Evolutionary conservation across 2,888 invertebrate genomes (phyloP).

Genomic region (Cybosia mesomella): DNA sequence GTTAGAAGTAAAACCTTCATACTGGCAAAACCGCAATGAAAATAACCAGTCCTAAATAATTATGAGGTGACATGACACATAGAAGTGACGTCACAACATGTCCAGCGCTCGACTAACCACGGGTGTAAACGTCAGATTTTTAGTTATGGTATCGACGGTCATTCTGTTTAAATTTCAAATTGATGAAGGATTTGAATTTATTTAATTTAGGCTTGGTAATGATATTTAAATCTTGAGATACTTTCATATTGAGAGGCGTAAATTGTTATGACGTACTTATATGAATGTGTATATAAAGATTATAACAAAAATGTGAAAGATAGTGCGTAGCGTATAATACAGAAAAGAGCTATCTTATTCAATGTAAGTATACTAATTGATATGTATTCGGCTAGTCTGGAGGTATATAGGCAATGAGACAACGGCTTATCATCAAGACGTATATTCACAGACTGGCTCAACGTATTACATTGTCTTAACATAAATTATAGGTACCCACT

Average conservation of each 20-base stretch:
- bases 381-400: too few species aligned
- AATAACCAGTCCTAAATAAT: neutral
- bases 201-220: neutral
- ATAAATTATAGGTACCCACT: too few species aligned
- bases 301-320: too few species aligned
- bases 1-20: neutral
- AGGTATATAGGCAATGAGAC: too few species aligned
- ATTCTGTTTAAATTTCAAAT: conserved; percentile 22
- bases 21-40: neutral
- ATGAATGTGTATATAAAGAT: too few species aligned
- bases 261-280: neutral
- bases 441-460: too few species aligned
- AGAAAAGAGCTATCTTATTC: too few species aligned
- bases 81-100: conserved; percentile 40
- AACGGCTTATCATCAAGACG: too few species aligned
- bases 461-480: too few species aligned
- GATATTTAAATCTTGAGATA: too few species aligned
- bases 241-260: neutral
- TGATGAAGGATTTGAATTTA: neutral
- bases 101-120: conserved; percentile 34
- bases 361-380: too few species aligned
- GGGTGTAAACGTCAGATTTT: conserved; percentile 41
- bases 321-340: too few species aligned
- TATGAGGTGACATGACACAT: conserved; percentile 26
- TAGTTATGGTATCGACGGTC: conserved; percentile 35